These are phyloP conservation scores for Lasioglossum leucozonium DNA, from an alignment of 2,888 invertebrate species.

Conservation along the genomic window DNA sequence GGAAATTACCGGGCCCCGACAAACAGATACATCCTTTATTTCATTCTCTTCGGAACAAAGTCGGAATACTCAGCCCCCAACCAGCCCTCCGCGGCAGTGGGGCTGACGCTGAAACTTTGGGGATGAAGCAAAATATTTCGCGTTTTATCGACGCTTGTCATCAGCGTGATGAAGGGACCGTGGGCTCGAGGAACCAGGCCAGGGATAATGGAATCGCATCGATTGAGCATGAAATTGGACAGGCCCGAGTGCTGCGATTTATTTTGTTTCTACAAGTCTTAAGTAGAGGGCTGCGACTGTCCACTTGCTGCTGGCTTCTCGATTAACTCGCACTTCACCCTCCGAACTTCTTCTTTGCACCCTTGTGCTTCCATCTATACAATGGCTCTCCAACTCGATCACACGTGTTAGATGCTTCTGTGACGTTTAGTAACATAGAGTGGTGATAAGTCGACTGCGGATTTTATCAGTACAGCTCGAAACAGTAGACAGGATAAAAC, in stretches of 20 bases:
- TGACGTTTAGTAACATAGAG: neutral
- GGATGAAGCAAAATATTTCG: slow-evolving; percentile 63
- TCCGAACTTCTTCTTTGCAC: neutral
- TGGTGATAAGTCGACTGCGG: no score
- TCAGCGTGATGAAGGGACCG: slow-evolving; percentile 29
- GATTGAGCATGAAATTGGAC: slow-evolving; percentile 45
- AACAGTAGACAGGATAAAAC: no score
- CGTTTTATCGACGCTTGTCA: slow-evolving; percentile 62
- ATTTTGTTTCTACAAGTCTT: slow-evolving; percentile 10
- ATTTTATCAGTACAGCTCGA: no score
- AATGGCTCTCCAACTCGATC: neutral
- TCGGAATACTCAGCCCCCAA: slow-evolving; percentile 37
- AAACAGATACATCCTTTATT: slow-evolving; percentile 76
- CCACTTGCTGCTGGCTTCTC: neutral
- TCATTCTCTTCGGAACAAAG: slow-evolving; percentile 62
- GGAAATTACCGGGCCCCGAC: slow-evolving; percentile 73
- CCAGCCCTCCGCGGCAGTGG: neutral
- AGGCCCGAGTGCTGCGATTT: slow-evolving; percentile 14
- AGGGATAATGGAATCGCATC: slow-evolving; percentile 45
- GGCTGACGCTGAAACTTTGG: slow-evolving; percentile 62
- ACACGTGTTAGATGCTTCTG: neutral
- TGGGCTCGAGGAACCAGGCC: slow-evolving; percentile 14
- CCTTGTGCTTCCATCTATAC: neutral
- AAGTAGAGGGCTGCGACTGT: neutral
- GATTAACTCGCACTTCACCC: slow-evolving; percentile 3